Percentiles rank a stretch among this genome's conserved stretches.
Evolutionary conservation across 2,888 invertebrate species (phyloP).

Genomic region (Teinopalpus imperialis): DNA sequence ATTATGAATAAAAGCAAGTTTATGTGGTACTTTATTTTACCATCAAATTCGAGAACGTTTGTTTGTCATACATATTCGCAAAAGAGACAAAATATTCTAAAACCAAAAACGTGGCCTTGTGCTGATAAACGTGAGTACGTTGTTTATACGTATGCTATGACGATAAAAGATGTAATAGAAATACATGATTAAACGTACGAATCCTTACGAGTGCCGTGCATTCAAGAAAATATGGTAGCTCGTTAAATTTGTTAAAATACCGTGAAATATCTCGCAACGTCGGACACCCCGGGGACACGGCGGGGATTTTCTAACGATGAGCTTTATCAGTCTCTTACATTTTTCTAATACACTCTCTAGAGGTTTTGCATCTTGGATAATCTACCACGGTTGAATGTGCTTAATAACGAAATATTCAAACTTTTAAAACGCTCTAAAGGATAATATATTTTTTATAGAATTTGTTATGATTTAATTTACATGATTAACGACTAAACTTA

Average conservation of each 20-base stretch:
- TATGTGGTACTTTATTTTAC: too few species aligned
- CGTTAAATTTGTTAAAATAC: constrained; percentile 82
- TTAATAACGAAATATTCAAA: constrained; percentile 54
- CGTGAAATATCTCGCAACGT: constrained; percentile 75
- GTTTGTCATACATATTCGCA: too few species aligned
- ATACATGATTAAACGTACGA: constrained; percentile 52
- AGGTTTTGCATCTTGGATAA: constrained; percentile 62
- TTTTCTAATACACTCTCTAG: constrained; percentile 70
- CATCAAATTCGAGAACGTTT: too few species aligned
- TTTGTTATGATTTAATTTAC: too few species aligned
- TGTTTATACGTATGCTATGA: neutral
- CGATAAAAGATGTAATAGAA: constrained; percentile 30
- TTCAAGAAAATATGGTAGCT: constrained; percentile 72
- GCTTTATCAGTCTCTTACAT: constrained; percentile 61
- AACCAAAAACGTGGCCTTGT: neutral
- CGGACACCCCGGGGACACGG: constrained; percentile 64
- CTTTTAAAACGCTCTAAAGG: constrained; percentile 34
- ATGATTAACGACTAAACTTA: too few species aligned
- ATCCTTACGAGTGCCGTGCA: constrained; percentile 52
- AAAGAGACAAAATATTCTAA: too few species aligned
- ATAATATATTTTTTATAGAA: constrained; percentile 35
- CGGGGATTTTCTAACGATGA: constrained; percentile 47
- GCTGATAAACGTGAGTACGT: constrained; percentile 4
- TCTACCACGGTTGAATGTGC: constrained; percentile 47
- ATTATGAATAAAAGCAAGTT: too few species aligned